Evolutionary conservation across 2,888 invertebrate genomes (phyloP).

Genomic region (Eupithecia abbreviata): DNA sequence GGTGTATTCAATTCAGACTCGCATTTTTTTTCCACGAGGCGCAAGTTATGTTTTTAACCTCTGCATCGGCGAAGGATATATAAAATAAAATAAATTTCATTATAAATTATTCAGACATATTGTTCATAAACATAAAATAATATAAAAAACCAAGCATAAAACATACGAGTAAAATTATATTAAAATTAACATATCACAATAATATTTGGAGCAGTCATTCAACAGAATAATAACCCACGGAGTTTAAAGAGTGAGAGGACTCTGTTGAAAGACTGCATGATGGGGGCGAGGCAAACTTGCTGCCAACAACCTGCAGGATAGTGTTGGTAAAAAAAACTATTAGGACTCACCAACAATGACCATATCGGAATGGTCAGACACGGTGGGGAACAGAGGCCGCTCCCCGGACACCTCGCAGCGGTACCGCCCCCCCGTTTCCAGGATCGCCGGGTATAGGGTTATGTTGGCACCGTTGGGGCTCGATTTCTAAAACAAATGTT

Average conservation of each 20-base stretch:
- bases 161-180: no score
- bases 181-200: no score
- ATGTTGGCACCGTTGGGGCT: conserved; percentile 87
- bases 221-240: no score
- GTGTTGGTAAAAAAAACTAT: neutral
- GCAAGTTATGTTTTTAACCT: neutral
- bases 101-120: no score
- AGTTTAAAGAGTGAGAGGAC: no score
- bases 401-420: conserved; percentile 91
- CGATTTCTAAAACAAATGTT: conserved; percentile 76
- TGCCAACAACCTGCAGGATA: no score
- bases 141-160: no score
- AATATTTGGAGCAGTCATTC: no score
- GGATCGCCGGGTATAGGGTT: conserved; percentile 86
- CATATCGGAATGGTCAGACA: conserved; percentile 89
- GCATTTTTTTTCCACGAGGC: neutral
- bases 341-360: conserved; percentile 87
- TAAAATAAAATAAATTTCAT: no score
- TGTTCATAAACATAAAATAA: no score
- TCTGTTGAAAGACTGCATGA: no score
- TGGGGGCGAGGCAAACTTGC: no score
- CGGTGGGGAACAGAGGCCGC: conserved; percentile 90
- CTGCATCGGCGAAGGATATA: neutral
- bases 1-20: neutral
- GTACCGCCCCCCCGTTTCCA: conserved; percentile 89